Evolutionary conservation across 2,888 invertebrate species (phyloP), one percentile per base, ranked within the genome.

Genomic region (Scaptomyza cyrtandrae): DNA sequence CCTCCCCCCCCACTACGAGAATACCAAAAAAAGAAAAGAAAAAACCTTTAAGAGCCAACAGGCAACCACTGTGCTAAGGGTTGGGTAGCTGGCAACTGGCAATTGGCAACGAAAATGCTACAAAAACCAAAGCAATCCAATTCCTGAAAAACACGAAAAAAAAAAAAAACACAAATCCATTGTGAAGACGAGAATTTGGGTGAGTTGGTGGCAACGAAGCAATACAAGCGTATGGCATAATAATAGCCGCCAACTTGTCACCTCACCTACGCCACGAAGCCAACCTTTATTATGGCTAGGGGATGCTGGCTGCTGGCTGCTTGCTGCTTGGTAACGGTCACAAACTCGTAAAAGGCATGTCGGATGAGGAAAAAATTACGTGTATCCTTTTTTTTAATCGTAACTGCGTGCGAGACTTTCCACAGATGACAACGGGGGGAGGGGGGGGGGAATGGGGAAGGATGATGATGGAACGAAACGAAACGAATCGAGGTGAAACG

Each of bases 381-480:
- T 84, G 89, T 84, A 86, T 84, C 83, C 83, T 86, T 84, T 84
- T 84, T 86, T 86, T 87, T 84, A 84, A 84, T 84, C 83, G 85
- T 68, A 71, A 65, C 64, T 64, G 80, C 79, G 82, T 72, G 55
- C 46, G 35, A 14, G 31, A 52, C 31, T 39, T 39, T 39, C 14
- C 14, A 39, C 13, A 19, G 19, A 19, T 5, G 6, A n/a, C 13
- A 5, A 6, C 0, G 19, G 37, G 10, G 48, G 37, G n/a, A n/a
- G n/a, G n/a, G n/a, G n/a, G n/a, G n/a, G n/a, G n/a, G n/a, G n/a
- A n/a, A n/a, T n/a, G n/a, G 13, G 11, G 13, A 13, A 3, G 10
- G 11, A 41, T 13, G 53, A 16, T 24, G 24, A 3, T 24, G 24
- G 24, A 37, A 31, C 49, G 63, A 37, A 70, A 52, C 57, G 61